phyloP scores from a whole-genome alignment of 2,888 invertebrate genomes.

The Lycocerus yunnanus region DNA sequence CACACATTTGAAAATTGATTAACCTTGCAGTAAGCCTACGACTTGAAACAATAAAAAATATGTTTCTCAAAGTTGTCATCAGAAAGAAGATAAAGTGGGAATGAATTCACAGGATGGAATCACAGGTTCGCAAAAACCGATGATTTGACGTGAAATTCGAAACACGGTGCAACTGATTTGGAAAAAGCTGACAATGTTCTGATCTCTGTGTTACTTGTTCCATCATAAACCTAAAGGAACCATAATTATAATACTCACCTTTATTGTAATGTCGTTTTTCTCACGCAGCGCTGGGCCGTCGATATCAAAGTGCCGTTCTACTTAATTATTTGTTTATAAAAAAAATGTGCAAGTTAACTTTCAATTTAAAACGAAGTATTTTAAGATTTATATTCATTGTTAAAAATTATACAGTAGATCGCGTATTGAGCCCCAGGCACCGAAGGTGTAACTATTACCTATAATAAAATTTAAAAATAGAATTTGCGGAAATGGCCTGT shows the following conservation, averaged over 20 bases:
- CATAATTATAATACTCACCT: background rate
- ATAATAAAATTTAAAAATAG: background rate
- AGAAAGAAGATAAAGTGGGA: no score
- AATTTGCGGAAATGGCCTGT: constrained; percentile 8
- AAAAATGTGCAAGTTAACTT: background rate
- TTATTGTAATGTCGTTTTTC: background rate
- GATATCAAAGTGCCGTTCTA: background rate
- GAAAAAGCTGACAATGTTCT: no score
- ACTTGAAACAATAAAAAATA: no score
- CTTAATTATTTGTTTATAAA: background rate
- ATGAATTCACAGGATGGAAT: no score
- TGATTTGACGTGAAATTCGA: no score
- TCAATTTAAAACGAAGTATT: background rate
- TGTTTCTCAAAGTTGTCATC: no score
- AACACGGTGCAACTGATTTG: no score
- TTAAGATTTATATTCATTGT: constrained; percentile 21
- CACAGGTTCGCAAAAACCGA: no score
- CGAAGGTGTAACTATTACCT: background rate
- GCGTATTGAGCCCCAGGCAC: background rate
- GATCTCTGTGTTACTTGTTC: no score
- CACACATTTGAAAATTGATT: no score
- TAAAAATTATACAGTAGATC: constrained; percentile 13
- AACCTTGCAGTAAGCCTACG: no score
- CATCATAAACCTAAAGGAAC: no score
- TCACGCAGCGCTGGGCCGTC: background rate